These are phyloP conservation scores for Monochamus alternatus DNA, from an alignment of 2,888 invertebrate genomes.

Conservation along the genomic window DNA sequence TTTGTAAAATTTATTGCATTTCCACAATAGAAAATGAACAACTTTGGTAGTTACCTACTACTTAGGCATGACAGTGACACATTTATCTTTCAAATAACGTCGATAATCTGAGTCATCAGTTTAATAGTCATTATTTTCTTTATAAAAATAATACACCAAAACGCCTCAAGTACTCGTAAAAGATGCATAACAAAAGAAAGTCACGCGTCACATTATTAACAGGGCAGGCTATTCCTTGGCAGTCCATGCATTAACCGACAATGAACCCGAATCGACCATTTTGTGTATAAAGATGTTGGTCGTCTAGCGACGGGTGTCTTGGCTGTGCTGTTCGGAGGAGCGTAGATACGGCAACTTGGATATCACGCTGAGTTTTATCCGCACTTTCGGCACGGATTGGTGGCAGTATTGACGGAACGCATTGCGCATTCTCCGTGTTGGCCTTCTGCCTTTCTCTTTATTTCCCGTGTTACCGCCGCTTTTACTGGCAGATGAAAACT, in stretches of 20 bases:
- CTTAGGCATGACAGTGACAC: too few relatives aligned
- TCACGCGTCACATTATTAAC: too few relatives aligned
- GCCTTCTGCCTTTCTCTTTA: conserved; percentile 33
- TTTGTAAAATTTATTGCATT: too few relatives aligned
- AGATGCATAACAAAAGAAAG: too few relatives aligned
- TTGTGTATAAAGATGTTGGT: conserved; percentile 36
- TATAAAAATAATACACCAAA: too few relatives aligned
- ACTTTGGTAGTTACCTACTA: too few relatives aligned
- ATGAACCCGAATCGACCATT: conserved; percentile 30
- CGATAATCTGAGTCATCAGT: too few relatives aligned
- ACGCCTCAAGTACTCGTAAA: too few relatives aligned
- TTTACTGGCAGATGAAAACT: conserved; percentile 29
- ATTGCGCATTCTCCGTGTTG: conserved; percentile 56
- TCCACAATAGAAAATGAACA: too few relatives aligned
- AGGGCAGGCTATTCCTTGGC: background rate
- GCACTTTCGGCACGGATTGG: conserved; percentile 62
- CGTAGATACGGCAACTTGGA: conserved; percentile 40
- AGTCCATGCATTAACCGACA: background rate
- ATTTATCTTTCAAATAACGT: too few relatives aligned
- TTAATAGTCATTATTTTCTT: too few relatives aligned
- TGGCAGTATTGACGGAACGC: conserved; percentile 64
- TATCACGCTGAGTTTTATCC: conserved; percentile 50
- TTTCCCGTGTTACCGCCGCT: conserved; percentile 30
- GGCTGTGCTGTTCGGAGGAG: conserved; percentile 7
- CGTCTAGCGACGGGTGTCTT: conserved; percentile 38